Conservation (phyloP, 23 tunicate genomes). For the Phallusia fumigata region DNA sequence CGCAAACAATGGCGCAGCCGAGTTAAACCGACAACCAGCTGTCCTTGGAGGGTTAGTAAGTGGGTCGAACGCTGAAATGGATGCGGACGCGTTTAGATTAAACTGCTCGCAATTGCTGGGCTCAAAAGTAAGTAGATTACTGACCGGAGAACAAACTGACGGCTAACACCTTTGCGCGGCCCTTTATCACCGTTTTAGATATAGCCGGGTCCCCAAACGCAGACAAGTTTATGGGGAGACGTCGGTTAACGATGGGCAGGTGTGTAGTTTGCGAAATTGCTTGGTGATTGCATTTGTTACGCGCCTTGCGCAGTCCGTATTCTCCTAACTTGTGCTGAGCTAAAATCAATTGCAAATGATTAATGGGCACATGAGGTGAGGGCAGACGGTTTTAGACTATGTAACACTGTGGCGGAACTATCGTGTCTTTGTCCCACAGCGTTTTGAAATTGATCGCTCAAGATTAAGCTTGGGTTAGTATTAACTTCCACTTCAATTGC, state of each 20-base stretch:
- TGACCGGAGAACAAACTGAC: not conserved
- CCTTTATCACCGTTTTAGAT: conserved; percentile 2
- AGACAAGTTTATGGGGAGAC: conserved; percentile 2
- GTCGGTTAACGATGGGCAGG: not conserved
- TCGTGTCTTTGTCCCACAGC: no score
- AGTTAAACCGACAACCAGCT: not conserved
- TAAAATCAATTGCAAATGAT: not conserved
- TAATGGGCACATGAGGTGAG: not conserved
- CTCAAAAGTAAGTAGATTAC: not conserved
- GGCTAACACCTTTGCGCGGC: not conserved
- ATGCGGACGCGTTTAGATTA: conserved; percentile 10
- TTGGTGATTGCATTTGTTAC: not conserved
- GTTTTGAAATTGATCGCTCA: no score
- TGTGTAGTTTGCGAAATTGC: not conserved
- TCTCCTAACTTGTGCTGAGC: no score
- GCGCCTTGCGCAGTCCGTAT: not conserved
- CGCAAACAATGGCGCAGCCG: not conserved
- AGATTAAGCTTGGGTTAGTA: no score
- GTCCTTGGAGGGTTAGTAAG: conserved; percentile 6
- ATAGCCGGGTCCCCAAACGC: not conserved
- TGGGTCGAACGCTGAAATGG: not conserved
- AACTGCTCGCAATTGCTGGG: not conserved
- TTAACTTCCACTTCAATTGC: not conserved
- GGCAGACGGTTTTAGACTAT: no score
- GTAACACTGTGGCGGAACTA: no score